Base-by-base conservation (phyloP, 2,888 invertebrate species). In the Macaria liturata region DNA sequence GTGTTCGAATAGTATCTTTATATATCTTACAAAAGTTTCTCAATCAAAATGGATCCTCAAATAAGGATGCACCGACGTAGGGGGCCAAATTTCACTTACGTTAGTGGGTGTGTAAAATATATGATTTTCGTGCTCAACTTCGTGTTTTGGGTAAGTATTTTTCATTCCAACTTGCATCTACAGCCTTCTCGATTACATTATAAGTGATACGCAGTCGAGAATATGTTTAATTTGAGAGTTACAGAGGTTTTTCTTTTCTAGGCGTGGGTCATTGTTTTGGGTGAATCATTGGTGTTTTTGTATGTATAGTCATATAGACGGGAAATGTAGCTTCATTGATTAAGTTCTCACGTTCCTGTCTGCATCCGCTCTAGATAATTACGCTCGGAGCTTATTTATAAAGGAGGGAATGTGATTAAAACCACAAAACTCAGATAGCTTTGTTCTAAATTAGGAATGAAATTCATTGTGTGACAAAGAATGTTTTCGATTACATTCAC, bases 41-140 rank as follows among this genome's bases (percentile, higher is more conserved):
- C 9, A 34, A 32, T 31, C 40, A 64, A 59, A 61, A 66, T 70
- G 66, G 61, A 64, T 58, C 68, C 66, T 53, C 57, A 66, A 66
- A 59, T 67, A 59, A 92, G 86, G 78, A 93, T 93, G 93, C 93
- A 94, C 76, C 91, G 94, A 51, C 92, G 94, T 67, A 91, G 95
- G 72, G 94, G 93, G 72, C 93, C 94, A 72, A 95, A 95, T 86
- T 95, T 95, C 78, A 96, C 96, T 3, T 96, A 96, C 79, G 96
- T 97, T 74, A 97, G 96, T 84, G 95, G 96, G 49, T 96, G 96
- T 86, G 96, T 97, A 50, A 98, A 97, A 88, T 98, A 97, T 84
- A 94, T 96, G 91, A 96, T 98, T 85, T 97, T 97, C 88, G 93
- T 97, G 75, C 93, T 97, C 71, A 97, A 97, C 91, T 97, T 97